Evolutionary conservation across 2,797 vertebrate species (phyloP).

Genomic region (Pampus argenteus): DNA sequence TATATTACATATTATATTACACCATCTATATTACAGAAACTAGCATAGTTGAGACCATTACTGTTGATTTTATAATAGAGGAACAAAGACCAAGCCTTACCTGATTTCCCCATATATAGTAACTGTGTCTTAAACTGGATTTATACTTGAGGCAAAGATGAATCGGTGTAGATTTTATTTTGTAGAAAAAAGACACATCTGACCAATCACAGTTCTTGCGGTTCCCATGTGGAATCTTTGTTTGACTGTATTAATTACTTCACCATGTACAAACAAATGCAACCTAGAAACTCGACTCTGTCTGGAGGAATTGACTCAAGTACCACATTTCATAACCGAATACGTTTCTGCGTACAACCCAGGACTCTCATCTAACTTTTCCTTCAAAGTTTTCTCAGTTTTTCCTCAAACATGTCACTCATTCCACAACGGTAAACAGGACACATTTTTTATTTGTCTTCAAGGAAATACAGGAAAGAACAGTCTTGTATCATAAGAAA

Average conservation of each 20-base stretch:
- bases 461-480: slow-evolving; percentile 59
- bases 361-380: background rate
- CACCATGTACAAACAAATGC: background rate
- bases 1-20: too few species aligned
- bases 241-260: background rate
- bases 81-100: too few species aligned
- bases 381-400: background rate
- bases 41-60: background rate
- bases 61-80: too few species aligned
- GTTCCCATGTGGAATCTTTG: too few species aligned
- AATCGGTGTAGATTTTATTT: too few species aligned
- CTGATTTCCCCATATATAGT: background rate
- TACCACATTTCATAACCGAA: background rate
- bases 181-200: too few species aligned
- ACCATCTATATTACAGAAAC: background rate
- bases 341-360: background rate
- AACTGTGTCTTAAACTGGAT: background rate
- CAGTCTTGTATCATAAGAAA: slow-evolving; percentile 57
- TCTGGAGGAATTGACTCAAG: background rate
- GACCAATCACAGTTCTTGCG: too few species aligned
- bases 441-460: slow-evolving; percentile 59
- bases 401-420: slow-evolving; percentile 5
- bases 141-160: too few species aligned
- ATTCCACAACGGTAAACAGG: slow-evolving; percentile 36
- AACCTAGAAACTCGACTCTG: background rate